A percentile compares a stretch with the other conserved stretches of the same genome.
phyloP scores from a whole-genome alignment of 1,140 invertebrate genomes.

The Nixonia krombeini region DNA sequence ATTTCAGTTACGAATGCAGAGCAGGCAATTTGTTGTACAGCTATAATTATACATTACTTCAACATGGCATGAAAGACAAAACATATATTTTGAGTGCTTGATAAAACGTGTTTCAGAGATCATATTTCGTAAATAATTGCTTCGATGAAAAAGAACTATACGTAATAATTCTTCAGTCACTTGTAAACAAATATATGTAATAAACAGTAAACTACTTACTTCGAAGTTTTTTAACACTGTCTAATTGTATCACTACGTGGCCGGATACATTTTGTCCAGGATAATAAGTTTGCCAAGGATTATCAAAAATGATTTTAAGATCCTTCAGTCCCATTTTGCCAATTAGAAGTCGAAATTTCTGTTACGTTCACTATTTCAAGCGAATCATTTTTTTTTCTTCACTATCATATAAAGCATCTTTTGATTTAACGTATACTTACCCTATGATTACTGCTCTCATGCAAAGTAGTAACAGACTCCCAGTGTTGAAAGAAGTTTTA shows the following conservation, averaged over 20 bases:
- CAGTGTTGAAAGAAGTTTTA: too few relatives aligned
- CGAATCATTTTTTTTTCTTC: neutral
- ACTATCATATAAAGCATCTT: too few relatives aligned
- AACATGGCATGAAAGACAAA: too few relatives aligned
- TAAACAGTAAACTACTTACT: conserved; percentile 54
- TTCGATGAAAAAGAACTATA: neutral
- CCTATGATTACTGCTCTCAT: too few relatives aligned
- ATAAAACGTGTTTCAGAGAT: too few relatives aligned
- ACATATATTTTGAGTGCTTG: too few relatives aligned
- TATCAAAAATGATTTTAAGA: conserved; percentile 68
- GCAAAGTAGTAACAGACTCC: too few relatives aligned
- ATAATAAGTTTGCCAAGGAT: conserved; percentile 67
- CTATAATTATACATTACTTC: too few relatives aligned
- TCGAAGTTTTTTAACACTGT: conserved; percentile 68
- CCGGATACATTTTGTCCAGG: conserved; percentile 69
- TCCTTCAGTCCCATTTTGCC: conserved; percentile 70
- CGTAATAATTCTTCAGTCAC: neutral
- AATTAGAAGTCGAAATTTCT: too few relatives aligned
- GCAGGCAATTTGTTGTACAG: too few relatives aligned
- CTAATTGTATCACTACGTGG: conserved; percentile 59
- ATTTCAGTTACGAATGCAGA: too few relatives aligned
- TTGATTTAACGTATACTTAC: too few relatives aligned
- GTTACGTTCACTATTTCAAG: neutral
- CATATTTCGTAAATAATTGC: neutral
- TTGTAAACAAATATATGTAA: neutral